These are phyloP conservation scores for Ammodramus savannarum DNA, from an alignment of 2,113 vertebrate species.

Conservation along the genomic window DNA sequence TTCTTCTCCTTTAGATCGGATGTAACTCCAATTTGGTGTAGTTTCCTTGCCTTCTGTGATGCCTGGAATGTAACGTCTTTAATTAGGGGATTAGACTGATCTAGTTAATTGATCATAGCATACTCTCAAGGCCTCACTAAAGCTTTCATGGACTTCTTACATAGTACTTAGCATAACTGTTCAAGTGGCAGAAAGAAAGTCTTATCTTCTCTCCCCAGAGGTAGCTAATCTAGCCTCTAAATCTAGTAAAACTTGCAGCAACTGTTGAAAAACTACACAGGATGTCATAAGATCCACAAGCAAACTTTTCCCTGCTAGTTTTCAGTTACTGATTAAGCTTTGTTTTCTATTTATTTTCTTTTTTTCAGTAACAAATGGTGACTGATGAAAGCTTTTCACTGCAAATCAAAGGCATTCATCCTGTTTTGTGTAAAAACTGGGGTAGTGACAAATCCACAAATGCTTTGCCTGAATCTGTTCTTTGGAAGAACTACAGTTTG, in stretches of 20 bases:
- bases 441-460: background rate
- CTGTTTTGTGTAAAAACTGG: background rate
- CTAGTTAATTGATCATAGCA: background rate
- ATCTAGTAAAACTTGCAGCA: background rate
- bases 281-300: background rate
- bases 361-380: background rate
- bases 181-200: background rate
- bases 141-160: background rate
- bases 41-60: background rate
- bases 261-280: background rate
- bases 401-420: conserved; percentile 40
- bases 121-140: background rate
- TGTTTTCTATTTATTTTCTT: background rate
- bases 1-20: background rate
- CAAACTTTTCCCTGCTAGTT: background rate
- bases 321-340: background rate
- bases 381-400: conserved; percentile 25
- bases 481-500: background rate
- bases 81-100: background rate
- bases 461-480: background rate
- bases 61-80: background rate
- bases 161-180: background rate
- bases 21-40: background rate
- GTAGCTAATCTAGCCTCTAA: background rate
- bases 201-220: background rate